These are phyloP conservation scores for Sesamia inferens DNA, from an alignment of 2,888 invertebrate species.

Conservation along the genomic window DNA sequence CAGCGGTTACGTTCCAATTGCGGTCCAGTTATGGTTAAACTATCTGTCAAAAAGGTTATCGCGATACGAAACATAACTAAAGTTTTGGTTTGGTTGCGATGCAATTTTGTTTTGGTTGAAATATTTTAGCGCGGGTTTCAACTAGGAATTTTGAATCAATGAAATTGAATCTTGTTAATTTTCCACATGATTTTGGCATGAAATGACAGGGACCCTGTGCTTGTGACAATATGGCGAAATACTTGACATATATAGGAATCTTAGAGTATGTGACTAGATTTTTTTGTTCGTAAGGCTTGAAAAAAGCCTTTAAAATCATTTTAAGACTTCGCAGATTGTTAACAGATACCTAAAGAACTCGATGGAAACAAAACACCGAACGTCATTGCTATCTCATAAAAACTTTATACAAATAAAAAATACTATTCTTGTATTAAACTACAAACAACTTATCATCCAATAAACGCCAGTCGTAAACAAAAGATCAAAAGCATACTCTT, in stretches of 20 bases:
- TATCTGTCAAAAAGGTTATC: too few species aligned
- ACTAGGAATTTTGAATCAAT: too few species aligned
- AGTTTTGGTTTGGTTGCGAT: too few species aligned
- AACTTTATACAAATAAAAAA: not conserved
- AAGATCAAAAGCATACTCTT: slow-evolving; percentile 42
- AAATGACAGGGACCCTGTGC: not conserved
- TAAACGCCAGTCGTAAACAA: slow-evolving; percentile 40
- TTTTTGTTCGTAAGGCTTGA: too few species aligned
- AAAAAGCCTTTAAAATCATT: not conserved
- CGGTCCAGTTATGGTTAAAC: too few species aligned
- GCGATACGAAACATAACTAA: too few species aligned
- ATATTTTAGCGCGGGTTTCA: not conserved
- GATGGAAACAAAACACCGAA: not conserved
- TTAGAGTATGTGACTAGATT: not conserved
- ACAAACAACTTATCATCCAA: slow-evolving; percentile 28
- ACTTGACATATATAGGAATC: not conserved
- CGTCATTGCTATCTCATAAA: slow-evolving; percentile 1
- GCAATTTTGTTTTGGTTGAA: too few species aligned
- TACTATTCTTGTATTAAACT: slow-evolving; percentile 4
- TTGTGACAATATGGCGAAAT: not conserved
- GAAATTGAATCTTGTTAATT: too few species aligned
- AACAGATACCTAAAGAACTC: not conserved
- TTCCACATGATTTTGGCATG: not conserved
- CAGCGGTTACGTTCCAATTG: too few species aligned
- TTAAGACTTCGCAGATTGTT: not conserved